Evolutionary conservation across 2,797 vertebrate species (phyloP).

Genomic region (Microcaecilia unicolor): DNA sequence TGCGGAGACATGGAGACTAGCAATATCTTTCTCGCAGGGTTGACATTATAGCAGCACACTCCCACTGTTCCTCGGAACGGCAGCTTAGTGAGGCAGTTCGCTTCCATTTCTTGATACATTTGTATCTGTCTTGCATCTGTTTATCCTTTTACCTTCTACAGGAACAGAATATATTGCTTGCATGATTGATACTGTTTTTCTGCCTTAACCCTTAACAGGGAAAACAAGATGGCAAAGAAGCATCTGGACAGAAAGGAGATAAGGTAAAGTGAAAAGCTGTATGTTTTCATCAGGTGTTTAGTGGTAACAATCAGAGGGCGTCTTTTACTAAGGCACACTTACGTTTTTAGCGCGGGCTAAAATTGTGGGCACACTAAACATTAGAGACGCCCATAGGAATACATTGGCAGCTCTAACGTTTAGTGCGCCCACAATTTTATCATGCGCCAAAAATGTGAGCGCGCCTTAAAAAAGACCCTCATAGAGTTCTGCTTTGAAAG

Average conservation of each 20-base stretch:
- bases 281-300: no score
- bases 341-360: no score
- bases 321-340: no score
- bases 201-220: slow-evolving; percentile 7
- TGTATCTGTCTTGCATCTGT: neutral
- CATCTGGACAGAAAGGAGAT: slow-evolving; percentile 12
- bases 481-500: no score
- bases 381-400: no score
- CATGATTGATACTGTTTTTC: neutral
- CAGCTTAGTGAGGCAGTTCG: neutral
- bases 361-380: no score
- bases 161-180: neutral
- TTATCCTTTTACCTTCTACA: no score
- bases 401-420: no score
- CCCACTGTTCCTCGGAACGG: neutral
- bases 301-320: no score
- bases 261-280: slow-evolving; percentile 16
- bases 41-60: neutral
- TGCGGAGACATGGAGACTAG: slow-evolving; percentile 2
- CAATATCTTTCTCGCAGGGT: slow-evolving; percentile 1
- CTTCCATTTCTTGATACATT: slow-evolving; percentile 2
- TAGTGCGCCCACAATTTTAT: no score
- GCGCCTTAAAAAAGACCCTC: no score
- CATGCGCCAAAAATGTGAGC: no score
- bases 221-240: slow-evolving; percentile 2